Conservation (phyloP, 2,797 vertebrate species). For the Remorina albescens region DNA sequence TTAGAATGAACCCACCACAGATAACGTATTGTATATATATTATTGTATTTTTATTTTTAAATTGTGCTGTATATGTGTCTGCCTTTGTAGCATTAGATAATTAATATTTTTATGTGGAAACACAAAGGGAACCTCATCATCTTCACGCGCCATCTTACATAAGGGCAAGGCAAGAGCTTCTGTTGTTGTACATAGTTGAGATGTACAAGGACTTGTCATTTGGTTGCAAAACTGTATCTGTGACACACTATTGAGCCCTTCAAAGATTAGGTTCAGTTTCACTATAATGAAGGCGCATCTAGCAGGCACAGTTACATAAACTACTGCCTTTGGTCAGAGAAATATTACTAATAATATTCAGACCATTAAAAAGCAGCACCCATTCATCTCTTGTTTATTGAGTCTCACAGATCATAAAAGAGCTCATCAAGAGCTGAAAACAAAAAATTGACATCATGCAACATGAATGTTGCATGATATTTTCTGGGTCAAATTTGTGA, state of each 20-base stretch:
- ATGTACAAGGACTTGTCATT: conserved; percentile 9
- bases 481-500: conserved; percentile 51
- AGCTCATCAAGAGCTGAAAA: conserved; percentile 25
- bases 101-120: neutral
- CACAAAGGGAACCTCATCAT: neutral
- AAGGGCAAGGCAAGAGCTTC: neutral
- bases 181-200: neutral
- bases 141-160: neutral
- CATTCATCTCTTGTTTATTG: conserved; percentile 15
- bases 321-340: neutral
- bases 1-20: no score
- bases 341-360: conserved; percentile 12
- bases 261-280: neutral
- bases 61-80: neutral
- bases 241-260: neutral
- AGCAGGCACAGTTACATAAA: conserved; percentile 1
- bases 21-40: no score
- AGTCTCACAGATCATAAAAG: conserved; percentile 19
- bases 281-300: neutral
- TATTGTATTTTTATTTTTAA: no score
- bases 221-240: neutral
- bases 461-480: conserved; percentile 5
- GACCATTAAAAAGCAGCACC: neutral
- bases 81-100: neutral
- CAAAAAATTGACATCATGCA: conserved; percentile 20